Evolutionary conservation across 2,888 invertebrate species (phyloP), one percentile per base, ranked within the genome.

Genomic region (Pyrrhosoma nymphula): DNA sequence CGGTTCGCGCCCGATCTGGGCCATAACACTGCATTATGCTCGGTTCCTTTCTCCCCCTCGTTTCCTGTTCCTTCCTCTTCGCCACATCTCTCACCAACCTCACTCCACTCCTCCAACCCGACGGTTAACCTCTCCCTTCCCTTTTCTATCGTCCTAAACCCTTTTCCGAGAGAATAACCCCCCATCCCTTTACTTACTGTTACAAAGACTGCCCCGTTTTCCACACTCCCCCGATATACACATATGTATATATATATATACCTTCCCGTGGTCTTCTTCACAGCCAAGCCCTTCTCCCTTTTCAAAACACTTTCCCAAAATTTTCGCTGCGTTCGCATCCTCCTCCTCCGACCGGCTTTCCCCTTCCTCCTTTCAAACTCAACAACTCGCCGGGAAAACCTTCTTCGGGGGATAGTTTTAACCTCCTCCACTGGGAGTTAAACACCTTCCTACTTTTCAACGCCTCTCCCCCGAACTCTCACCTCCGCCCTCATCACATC

Each of bases 381-480:
- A 12, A 56, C 90, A 90, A 90, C 90, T 14, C 90, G 56, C n/a
- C 56, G 56, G 47, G 39, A 56, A 90, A 90, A 56, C 60, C 60
- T 91, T 35, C 60, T 60, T 91, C 14, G 93, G 69, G 47, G 69
- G 93, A 69, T 47, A 69, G 93, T 69, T 93, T 75, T 47, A 82
- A 69, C 93, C 93, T 93, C 18, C 93, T 93, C 18, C 60, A 8
- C 60, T 69, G 93, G 47, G 89, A 89, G 56, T 47, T 63, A 16
- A 93, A 93, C 69, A 39, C 93, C 93, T 75, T 69, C 82, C 82
- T 35, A 63, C 93, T 75, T 93, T 93, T 93, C 93, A 75, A 69
- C 93, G 93, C 39, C 75, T n/a, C 39, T 55, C 35, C 30, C 18
- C 12, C 35, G 0, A 35, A 14, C 20, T 60, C 60, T 60, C 23